Conservation (phyloP, 2,888 invertebrate genomes). For the Noctua janthe region DNA sequence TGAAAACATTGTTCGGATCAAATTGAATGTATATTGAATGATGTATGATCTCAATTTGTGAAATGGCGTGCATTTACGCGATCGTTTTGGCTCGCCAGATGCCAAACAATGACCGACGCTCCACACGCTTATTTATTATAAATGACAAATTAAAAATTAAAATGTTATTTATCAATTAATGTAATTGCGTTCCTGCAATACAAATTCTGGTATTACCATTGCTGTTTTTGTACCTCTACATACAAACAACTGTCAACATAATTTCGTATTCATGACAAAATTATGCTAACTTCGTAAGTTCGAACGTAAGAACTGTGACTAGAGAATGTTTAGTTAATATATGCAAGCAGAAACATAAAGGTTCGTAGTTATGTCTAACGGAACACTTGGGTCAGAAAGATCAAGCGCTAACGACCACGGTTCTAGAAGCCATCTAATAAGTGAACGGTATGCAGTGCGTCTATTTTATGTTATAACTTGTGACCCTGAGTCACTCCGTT, state of each 20-base stretch:
- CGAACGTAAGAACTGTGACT: constrained; percentile 43
- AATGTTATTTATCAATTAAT: constrained; percentile 64
- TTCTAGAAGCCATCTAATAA: constrained; percentile 53
- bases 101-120: constrained; percentile 77
- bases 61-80: constrained; percentile 80
- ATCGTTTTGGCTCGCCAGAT: constrained; percentile 77
- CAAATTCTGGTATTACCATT: constrained; percentile 20
- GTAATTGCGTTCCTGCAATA: constrained; percentile 57
- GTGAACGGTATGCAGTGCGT: constrained; percentile 49
- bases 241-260: constrained; percentile 34
- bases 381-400: constrained; percentile 59
- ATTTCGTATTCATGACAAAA: constrained; percentile 56
- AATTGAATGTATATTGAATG: constrained; percentile 78
- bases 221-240: constrained; percentile 28
- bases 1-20: constrained; percentile 72
- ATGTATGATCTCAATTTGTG: constrained; percentile 82
- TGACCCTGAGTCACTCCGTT: constrained; percentile 34
- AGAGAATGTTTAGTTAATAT: constrained; percentile 41
- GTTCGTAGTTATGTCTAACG: constrained; percentile 57
- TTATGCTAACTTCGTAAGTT: constrained; percentile 58
- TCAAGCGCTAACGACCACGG: constrained; percentile 55
- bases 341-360: constrained; percentile 57
- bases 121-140: constrained; percentile 72
- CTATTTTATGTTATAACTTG: constrained; percentile 43
- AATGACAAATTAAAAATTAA: constrained; percentile 74